These are phyloP conservation scores for Melanotaenia duboulayi DNA, from an alignment of 2,113 vertebrate species.

Conservation along the genomic window DNA sequence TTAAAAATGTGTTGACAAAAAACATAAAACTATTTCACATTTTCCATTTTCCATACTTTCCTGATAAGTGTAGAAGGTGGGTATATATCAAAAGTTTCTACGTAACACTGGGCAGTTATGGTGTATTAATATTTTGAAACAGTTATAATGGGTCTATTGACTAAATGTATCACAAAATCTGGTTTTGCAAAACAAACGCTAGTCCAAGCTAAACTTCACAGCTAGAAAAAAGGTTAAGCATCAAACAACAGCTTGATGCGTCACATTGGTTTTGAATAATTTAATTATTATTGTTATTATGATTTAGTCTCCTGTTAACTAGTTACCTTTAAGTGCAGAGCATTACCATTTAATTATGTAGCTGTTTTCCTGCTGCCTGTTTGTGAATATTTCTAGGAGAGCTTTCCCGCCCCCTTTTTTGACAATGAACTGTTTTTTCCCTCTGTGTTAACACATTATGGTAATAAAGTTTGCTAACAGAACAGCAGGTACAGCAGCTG, in stretches of 20 bases:
- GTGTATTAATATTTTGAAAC: no score
- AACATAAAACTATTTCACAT: no score
- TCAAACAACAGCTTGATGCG: slow-evolving; percentile 4
- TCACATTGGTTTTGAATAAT: slow-evolving; percentile 14
- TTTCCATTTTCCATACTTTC: no score
- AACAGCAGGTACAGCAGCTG: slow-evolving; percentile 33
- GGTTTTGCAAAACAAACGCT: no score
- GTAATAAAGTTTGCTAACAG: slow-evolving; percentile 19
- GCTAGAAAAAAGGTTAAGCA: no score
- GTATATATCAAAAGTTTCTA: no score
- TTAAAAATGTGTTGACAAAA: no score
- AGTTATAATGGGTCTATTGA: no score
- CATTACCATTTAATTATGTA: slow-evolving; percentile 17
- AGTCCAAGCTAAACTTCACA: no score
- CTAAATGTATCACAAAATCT: no score
- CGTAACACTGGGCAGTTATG: no score
- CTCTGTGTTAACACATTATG: slow-evolving; percentile 35
- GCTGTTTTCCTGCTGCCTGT: slow-evolving; percentile 10
- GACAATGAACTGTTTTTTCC: slow-evolving; percentile 37
- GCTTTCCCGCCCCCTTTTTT: background rate
- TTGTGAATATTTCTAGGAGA: slow-evolving; percentile 13
- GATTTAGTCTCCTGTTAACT: slow-evolving; percentile 35
- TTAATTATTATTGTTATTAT: background rate
- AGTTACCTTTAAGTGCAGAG: slow-evolving; percentile 35
- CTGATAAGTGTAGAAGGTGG: no score